These are phyloP conservation scores for Caenorhabditis sp. DNA, from an alignment of 2,888 invertebrate species.

Conservation along the genomic window DNA sequence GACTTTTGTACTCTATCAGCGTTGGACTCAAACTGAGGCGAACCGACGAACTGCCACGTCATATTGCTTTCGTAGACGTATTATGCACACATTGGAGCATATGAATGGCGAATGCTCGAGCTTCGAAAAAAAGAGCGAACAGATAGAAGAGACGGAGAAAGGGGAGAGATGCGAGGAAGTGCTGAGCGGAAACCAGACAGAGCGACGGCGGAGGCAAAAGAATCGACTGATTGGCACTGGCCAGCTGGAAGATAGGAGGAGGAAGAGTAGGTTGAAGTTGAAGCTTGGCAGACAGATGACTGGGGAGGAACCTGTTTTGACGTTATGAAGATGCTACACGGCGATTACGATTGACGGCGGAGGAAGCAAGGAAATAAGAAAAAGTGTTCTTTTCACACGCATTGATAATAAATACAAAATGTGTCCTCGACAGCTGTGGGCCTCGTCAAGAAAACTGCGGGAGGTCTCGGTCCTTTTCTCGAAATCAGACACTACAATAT, in stretches of 20 bases:
- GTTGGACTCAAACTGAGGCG: too few relatives aligned
- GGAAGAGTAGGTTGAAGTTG: conserved; percentile 37
- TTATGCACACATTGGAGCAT: conserved; percentile 4
- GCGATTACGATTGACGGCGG: conserved; percentile 23
- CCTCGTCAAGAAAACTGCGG: too few relatives aligned
- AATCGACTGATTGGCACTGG: conserved; percentile 34
- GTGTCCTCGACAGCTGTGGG: too few relatives aligned
- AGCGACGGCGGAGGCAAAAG: conserved; percentile 8
- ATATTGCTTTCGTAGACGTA: not conserved
- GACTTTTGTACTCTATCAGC: conserved; percentile 35
- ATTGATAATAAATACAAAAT: not conserved
- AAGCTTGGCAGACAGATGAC: conserved; percentile 39
- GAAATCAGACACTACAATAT: too few relatives aligned
- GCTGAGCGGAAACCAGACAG: conserved; percentile 15
- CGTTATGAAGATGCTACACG: too few relatives aligned
- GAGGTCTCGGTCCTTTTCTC: too few relatives aligned
- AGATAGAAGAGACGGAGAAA: conserved; percentile 14
- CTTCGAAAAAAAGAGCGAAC: not conserved
- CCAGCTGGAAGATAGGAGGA: conserved; percentile 29
- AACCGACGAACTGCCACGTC: too few relatives aligned
- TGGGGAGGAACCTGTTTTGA: conserved; percentile 31
- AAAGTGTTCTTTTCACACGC: conserved; percentile 25
- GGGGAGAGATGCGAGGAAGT: not conserved
- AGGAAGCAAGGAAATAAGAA: not conserved
- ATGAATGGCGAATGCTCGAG: too few relatives aligned